Percentiles rank a stretch among this genome's conserved stretches.
Evolutionary conservation across 1,140 invertebrate species (phyloP).

Genomic region (Pseudobourletiella spinata): DNA sequence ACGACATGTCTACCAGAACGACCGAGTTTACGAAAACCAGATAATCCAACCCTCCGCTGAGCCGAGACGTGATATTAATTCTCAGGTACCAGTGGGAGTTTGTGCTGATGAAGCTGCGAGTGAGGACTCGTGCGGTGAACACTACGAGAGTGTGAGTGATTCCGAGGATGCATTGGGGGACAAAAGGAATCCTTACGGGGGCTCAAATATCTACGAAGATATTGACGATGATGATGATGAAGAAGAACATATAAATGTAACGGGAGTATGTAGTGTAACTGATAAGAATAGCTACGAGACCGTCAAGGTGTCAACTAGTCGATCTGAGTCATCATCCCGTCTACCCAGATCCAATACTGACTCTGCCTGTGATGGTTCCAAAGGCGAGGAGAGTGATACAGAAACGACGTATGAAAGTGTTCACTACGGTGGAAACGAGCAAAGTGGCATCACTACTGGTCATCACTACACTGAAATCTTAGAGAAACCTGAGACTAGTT

Average conservation of each 20-base stretch:
- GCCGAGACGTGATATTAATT: neutral
- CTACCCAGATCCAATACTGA: neutral
- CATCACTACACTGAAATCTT: constrained; percentile 31
- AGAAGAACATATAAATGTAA: neutral
- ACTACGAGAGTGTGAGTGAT: constrained; percentile 29
- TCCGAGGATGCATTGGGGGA: neutral
- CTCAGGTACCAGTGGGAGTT: neutral
- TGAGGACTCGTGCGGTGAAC: constrained; percentile 11
- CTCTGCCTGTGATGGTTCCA: neutral
- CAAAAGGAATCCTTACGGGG: neutral
- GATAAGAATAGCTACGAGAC: constrained; percentile 13
- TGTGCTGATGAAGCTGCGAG: neutral
- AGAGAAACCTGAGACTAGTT: constrained; percentile 12
- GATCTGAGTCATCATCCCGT: neutral
- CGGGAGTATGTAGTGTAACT: too few relatives aligned
- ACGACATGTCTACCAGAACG: constrained; percentile 26
- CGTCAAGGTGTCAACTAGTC: constrained; percentile 4
- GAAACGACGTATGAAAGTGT: constrained; percentile 27
- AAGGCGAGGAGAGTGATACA: constrained; percentile 4
- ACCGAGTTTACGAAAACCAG: constrained; percentile 27
- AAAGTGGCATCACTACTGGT: neutral
- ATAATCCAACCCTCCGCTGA: neutral
- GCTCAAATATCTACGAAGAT: constrained; percentile 30
- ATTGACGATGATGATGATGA: constrained; percentile 21
- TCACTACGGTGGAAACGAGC: constrained; percentile 7